These are phyloP conservation scores for Larimichthys polyactis DNA, from an alignment of 2,113 vertebrate genomes.

Conservation along the genomic window DNA sequence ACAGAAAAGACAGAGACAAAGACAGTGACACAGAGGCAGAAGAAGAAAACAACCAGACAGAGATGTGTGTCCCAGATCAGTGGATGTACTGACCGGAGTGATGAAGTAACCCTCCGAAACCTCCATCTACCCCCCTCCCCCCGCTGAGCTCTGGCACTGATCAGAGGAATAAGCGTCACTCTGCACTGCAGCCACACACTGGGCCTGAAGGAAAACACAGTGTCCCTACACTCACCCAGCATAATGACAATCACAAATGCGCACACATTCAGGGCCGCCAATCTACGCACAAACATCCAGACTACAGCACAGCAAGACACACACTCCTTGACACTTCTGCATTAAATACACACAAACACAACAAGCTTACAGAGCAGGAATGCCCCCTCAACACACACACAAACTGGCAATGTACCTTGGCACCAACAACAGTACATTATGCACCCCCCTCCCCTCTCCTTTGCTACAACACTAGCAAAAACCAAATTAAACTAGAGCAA, in stretches of 20 bases:
- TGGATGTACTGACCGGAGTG: conserved; percentile 49
- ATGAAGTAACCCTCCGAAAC: conserved; percentile 1
- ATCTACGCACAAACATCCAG: conserved; percentile 19
- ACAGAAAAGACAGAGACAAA: background rate
- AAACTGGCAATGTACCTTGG: conserved; percentile 26
- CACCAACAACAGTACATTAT: conserved; percentile 28
- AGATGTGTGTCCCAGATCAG: conserved; percentile 65
- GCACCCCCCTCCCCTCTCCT: background rate
- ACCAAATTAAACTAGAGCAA: conserved; percentile 38
- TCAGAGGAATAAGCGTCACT: conserved; percentile 62
- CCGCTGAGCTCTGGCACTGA: conserved; percentile 71
- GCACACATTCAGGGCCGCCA: background rate
- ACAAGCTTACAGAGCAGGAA: conserved; percentile 5
- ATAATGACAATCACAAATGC: conserved; percentile 52
- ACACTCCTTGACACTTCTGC: conserved; percentile 40
- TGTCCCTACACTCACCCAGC: conserved; percentile 45
- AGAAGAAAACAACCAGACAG: conserved; percentile 39
- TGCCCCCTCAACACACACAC: conserved; percentile 4
- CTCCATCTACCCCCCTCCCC: conserved; percentile 24
- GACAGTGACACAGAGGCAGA: conserved; percentile 27
- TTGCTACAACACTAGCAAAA: conserved; percentile 16
- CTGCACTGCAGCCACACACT: conserved; percentile 58
- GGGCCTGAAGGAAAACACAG: conserved; percentile 55
- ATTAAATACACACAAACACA: conserved; percentile 33
- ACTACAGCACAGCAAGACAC: conserved; percentile 38